phyloP scores from a whole-genome alignment of 2,888 invertebrate genomes.

The Pterobdella sp. region DNA sequence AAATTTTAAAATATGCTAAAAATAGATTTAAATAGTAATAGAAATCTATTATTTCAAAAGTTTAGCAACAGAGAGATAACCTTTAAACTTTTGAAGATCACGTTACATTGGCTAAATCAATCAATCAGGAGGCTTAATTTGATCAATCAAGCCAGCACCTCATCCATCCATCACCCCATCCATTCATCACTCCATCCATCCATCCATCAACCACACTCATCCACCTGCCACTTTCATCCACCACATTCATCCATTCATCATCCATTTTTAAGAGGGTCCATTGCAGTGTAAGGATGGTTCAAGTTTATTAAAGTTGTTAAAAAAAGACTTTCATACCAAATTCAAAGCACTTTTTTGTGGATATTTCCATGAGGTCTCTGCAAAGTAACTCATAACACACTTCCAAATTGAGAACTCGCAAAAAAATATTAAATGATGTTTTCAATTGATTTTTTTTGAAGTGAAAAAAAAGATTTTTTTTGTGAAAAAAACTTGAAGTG shows the following conservation, averaged over 20 bases:
- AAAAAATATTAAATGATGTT: no score
- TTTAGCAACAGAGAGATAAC: background rate
- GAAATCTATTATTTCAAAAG: no score
- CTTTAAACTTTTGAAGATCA: background rate
- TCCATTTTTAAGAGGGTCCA: no score
- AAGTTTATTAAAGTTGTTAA: no score
- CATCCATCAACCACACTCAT: conserved; percentile 8
- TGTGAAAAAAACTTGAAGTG: background rate
- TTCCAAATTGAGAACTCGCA: background rate
- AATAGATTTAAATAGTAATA: no score
- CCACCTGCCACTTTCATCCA: background rate
- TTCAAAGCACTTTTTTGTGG: background rate
- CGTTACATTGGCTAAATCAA: conserved; percentile 3
- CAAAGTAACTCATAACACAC: background rate
- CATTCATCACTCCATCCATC: background rate
- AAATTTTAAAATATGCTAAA: no score
- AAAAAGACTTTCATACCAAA: background rate
- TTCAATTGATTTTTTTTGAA: background rate
- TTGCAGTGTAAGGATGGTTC: no score
- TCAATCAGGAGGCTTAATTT: conserved; percentile 1
- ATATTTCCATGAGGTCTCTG: no score
- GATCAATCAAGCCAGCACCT: background rate
- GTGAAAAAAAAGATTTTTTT: background rate
- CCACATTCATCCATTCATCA: no score
- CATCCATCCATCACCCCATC: background rate